These are phyloP conservation scores for Balearica regulorum DNA, from an alignment of 2,797 vertebrate genomes.

Conservation along the genomic window DNA sequence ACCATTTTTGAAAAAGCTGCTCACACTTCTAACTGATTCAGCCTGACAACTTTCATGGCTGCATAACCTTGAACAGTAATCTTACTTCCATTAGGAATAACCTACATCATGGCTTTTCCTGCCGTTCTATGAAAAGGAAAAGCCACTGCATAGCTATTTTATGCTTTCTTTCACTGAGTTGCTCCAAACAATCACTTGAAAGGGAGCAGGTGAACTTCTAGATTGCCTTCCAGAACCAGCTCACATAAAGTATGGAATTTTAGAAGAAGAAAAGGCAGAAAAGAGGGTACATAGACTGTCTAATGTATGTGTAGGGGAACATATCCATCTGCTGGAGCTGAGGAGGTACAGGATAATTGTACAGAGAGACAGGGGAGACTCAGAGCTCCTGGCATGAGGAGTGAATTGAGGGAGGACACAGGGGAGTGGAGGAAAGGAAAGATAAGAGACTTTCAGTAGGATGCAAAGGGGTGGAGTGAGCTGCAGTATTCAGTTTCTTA, in stretches of 20 bases:
- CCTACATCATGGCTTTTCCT: background rate
- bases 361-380: background rate
- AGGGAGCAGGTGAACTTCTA: background rate
- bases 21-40: background rate
- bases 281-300: background rate
- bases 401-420: background rate
- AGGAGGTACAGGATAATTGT: background rate
- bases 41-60: background rate
- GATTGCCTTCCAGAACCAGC: background rate
- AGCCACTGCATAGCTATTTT: background rate
- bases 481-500: background rate
- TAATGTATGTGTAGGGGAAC: background rate
- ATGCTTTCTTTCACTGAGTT: background rate
- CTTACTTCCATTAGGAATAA: background rate
- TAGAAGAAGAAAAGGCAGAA: background rate
- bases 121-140: background rate
- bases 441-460: background rate
- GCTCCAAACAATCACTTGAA: background rate
- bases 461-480: background rate
- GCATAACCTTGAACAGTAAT: background rate
- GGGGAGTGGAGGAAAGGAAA: background rate
- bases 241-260: background rate
- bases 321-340: background rate
- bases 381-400: background rate
- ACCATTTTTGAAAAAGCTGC: background rate